Evolutionary conservation across 2,888 invertebrate species (phyloP).

Genomic region (Oscheius myriophilus): DNA sequence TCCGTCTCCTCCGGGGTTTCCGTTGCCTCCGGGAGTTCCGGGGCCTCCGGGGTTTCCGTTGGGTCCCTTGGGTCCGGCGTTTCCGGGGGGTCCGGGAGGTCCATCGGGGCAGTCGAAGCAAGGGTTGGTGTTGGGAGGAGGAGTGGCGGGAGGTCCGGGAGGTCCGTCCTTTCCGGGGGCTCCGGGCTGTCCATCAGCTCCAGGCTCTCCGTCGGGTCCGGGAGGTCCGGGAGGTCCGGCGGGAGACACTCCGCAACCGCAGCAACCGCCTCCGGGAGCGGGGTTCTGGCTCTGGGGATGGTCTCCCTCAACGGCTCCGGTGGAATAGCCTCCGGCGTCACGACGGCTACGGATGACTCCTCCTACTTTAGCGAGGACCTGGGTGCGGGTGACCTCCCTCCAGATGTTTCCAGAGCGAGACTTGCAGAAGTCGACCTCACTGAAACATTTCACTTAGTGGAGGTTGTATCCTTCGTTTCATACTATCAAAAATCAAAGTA

Average conservation of each 20-base stretch:
- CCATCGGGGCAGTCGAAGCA: slow-evolving; percentile 62
- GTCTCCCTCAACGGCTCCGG: slow-evolving; percentile 54
- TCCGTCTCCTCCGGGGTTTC: slow-evolving; percentile 55
- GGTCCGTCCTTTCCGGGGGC: slow-evolving; percentile 59
- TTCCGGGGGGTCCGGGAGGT: slow-evolving; percentile 57
- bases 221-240: slow-evolving; percentile 34
- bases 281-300: slow-evolving; percentile 43
- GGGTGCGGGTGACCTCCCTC: slow-evolving; percentile 62
- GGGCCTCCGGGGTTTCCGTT: slow-evolving; percentile 54
- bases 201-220: slow-evolving; percentile 26
- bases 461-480: no score
- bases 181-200: slow-evolving; percentile 49
- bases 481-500: neutral
- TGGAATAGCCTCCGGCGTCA: neutral
- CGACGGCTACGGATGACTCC: no score
- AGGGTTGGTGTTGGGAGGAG: slow-evolving; percentile 40
- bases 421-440: slow-evolving; percentile 63
- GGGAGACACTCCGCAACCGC: slow-evolving; percentile 33
- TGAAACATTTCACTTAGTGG: slow-evolving; percentile 12
- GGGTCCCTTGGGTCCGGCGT: slow-evolving; percentile 59
- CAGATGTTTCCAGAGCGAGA: slow-evolving; percentile 63
- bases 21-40: slow-evolving; percentile 53
- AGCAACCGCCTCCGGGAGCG: slow-evolving; percentile 36
- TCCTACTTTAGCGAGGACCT: slow-evolving; percentile 21
- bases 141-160: slow-evolving; percentile 33